Evolutionary conservation across 2,113 vertebrate species (phyloP).

Genomic region (Melospiza melodia): DNA sequence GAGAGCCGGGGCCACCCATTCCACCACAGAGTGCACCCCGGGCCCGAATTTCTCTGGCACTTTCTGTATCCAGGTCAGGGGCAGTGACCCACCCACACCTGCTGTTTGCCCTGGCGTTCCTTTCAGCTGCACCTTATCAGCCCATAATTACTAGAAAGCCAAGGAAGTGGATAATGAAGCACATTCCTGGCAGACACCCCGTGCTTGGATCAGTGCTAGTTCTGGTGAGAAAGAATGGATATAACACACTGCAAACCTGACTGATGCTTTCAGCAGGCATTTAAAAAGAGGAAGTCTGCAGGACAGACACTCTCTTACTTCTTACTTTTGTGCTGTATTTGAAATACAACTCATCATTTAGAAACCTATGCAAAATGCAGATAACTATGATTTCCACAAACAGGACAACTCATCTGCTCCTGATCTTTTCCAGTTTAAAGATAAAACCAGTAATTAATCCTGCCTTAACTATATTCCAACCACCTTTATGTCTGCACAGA

Average conservation of each 20-base stretch:
- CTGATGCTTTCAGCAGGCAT: rapidly evolving
- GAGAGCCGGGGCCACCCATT: neutral
- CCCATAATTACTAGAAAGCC: neutral
- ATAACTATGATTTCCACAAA: neutral
- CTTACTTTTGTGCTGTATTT: neutral
- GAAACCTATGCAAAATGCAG: neutral
- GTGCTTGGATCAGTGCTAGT: neutral
- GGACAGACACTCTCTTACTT: neutral
- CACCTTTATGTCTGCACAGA: neutral
- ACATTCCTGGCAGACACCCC: neutral
- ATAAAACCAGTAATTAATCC: neutral
- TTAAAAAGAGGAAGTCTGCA: neutral
- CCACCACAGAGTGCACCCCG: neutral
- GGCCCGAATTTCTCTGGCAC: neutral
- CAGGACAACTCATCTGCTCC: neutral
- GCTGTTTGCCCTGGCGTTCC: rapidly evolving
- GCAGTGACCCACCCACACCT: neutral
- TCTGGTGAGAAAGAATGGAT: neutral
- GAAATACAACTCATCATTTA: neutral
- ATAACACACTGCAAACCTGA: rapidly evolving
- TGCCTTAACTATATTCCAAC: neutral
- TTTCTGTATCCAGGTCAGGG: neutral
- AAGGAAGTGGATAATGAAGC: neutral
- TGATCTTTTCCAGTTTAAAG: neutral
- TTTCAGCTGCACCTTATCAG: neutral